Conservation (phyloP, 2,888 invertebrate genomes). For the Latheticus oryzae region DNA sequence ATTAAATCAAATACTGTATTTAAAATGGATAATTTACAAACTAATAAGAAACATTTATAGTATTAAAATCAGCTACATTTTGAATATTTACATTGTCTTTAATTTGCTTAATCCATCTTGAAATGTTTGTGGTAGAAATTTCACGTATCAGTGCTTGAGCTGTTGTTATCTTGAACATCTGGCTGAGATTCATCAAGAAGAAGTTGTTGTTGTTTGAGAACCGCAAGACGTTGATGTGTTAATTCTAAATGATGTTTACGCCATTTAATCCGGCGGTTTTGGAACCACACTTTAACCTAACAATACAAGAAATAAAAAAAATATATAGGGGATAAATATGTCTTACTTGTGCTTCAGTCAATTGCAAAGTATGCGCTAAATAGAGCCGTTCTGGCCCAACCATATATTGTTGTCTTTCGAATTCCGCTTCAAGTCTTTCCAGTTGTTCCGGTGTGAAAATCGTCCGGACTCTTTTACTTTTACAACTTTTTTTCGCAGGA, state of each 20-base stretch:
- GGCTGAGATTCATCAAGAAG: constrained; percentile 66
- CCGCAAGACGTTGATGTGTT: constrained; percentile 85
- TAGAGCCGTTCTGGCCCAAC: constrained; percentile 95
- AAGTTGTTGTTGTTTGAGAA: constrained; percentile 67
- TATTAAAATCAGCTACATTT: constrained; percentile 32
- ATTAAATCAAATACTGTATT: constrained; percentile 38
- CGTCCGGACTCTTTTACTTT: constrained; percentile 91
- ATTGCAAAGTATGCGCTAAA: constrained; percentile 86
- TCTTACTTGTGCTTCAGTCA: constrained; percentile 88
- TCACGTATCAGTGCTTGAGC: constrained; percentile 63
- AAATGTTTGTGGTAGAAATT: constrained; percentile 19
- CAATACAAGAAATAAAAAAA: too few species aligned
- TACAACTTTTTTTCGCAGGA: constrained; percentile 66
- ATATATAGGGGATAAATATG: constrained; percentile 2
- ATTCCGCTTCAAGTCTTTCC: constrained; percentile 93
- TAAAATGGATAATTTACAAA: constrained; percentile 40
- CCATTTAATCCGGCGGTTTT: constrained; percentile 95
- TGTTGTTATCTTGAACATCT: constrained; percentile 67
- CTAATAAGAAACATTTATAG: constrained; percentile 36
- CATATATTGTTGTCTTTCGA: constrained; percentile 97
- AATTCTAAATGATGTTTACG: constrained; percentile 93
- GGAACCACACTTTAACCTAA: constrained; percentile 92
- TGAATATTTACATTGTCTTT: constrained; percentile 25
- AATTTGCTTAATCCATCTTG: constrained; percentile 23
- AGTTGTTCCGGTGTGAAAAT: constrained; percentile 97